A percentile compares a stretch with the other conserved stretches of the same genome.
phyloP scores from a whole-genome alignment of 2,888 invertebrate genomes.

The Spatulosminthurus flaviceps region DNA sequence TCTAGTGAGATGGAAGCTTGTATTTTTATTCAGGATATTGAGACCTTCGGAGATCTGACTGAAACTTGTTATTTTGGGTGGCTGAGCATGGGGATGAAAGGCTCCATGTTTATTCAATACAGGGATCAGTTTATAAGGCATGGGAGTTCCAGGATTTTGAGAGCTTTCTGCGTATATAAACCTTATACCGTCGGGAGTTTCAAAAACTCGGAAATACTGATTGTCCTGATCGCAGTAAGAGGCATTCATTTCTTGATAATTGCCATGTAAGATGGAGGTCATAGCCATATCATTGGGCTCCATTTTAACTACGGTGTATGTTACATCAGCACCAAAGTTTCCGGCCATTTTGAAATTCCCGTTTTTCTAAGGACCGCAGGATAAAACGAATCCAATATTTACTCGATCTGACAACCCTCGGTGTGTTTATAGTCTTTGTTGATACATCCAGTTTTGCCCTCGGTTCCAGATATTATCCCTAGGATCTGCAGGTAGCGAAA shows the following conservation, averaged over 20 bases:
- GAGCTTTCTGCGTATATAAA: slow-evolving; percentile 19
- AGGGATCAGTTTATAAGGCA: neutral
- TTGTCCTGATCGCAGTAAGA: slow-evolving; percentile 36
- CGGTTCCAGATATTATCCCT: too few species aligned
- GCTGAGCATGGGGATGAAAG: neutral
- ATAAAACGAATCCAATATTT: too few species aligned
- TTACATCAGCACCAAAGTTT: neutral
- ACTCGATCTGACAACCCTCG: too few species aligned
- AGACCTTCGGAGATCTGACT: neutral
- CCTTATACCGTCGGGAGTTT: neutral
- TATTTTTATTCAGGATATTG: neutral
- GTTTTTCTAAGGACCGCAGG: too few species aligned
- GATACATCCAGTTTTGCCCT: too few species aligned
- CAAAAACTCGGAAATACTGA: slow-evolving; percentile 28
- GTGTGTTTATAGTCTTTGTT: too few species aligned
- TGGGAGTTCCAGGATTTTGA: neutral
- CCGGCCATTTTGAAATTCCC: neutral
- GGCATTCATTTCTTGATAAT: slow-evolving; percentile 19
- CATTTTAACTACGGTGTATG: slow-evolving; percentile 26
- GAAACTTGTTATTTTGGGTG: neutral
- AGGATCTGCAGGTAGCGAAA: too few species aligned
- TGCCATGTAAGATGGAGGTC: neutral
- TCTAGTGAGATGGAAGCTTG: neutral
- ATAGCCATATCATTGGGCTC: neutral
- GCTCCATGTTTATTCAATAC: neutral